A percentile compares a stretch with the other conserved stretches of the same genome.
Conservation (phyloP, 2,888 invertebrate species). For the Andrena dorsata region DNA sequence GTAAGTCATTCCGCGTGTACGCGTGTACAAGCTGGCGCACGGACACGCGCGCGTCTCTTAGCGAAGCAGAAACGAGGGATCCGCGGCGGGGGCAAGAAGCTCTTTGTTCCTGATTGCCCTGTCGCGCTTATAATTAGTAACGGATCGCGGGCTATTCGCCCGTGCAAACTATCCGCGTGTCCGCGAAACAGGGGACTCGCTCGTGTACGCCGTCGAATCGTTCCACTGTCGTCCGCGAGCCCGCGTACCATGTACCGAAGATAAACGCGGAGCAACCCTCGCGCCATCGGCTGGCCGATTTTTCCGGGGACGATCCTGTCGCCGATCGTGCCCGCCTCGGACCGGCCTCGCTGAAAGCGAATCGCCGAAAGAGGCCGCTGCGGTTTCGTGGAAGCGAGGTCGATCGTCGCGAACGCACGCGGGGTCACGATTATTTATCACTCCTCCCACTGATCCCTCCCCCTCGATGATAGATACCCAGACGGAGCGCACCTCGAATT, state of each 20-base stretch:
- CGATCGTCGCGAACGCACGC: slow-evolving; percentile 26
- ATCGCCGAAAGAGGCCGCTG: slow-evolving; percentile 5
- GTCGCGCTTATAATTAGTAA: slow-evolving; percentile 79
- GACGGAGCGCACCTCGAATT: slow-evolving; percentile 39
- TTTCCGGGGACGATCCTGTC: background rate
- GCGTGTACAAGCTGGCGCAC: slow-evolving; percentile 49
- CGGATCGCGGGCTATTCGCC: slow-evolving; percentile 60
- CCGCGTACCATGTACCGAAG: background rate
- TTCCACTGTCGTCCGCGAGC: background rate
- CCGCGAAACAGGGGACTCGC: background rate
- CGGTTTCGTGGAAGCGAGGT: slow-evolving; percentile 34
- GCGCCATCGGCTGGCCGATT: background rate
- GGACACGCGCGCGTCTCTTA: slow-evolving; percentile 38
- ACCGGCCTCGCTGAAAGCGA: slow-evolving; percentile 6
- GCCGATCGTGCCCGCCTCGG: no score
- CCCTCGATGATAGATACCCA: slow-evolving; percentile 56
- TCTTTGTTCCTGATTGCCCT: slow-evolving; percentile 78
- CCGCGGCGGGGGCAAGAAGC: slow-evolving; percentile 54
- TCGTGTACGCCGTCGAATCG: slow-evolving; percentile 16
- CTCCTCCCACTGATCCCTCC: background rate
- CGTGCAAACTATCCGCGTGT: slow-evolving; percentile 10
- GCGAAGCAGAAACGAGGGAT: slow-evolving; percentile 46
- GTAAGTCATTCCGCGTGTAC: slow-evolving; percentile 78
- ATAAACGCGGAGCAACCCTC: background rate
- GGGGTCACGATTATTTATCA: slow-evolving; percentile 49